phyloP scores from a whole-genome alignment of 2,113 vertebrate genomes.

The Atrichornis clamosus region DNA sequence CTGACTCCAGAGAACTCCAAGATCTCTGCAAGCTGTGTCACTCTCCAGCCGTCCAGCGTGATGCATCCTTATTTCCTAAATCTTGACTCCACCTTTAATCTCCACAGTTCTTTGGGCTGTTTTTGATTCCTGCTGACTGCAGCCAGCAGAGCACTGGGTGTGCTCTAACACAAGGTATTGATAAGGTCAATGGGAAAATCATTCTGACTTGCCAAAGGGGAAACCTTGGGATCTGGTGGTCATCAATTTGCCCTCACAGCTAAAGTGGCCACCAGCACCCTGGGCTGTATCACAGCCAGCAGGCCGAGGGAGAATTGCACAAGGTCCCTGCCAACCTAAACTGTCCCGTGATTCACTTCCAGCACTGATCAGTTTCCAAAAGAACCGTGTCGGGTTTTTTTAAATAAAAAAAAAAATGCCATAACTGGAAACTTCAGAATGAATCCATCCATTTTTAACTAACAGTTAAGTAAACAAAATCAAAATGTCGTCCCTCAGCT shows the following conservation, averaged over 20 bases:
- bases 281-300: neutral
- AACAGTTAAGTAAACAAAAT: neutral
- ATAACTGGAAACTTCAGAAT: neutral
- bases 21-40: neutral
- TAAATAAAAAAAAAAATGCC: too few relatives aligned
- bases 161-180: too few relatives aligned
- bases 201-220: neutral
- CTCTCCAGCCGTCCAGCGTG: neutral
- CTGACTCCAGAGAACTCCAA: neutral
- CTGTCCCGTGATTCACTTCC: neutral
- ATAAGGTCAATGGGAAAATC: neutral
- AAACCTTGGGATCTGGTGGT: accelerated
- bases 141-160: neutral
- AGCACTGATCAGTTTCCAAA: neutral
- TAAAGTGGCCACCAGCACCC: neutral
- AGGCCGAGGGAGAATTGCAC: neutral
- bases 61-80: neutral
- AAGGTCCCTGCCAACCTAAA: neutral
- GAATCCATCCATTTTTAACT: neutral
- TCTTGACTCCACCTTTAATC: neutral
- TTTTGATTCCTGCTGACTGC: neutral
- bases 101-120: accelerated
- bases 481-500: neutral
- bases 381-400: neutral
- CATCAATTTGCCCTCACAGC: neutral